Percentiles rank a stretch among this genome's conserved stretches.
phyloP scores from a whole-genome alignment of 1,140 invertebrate genomes.

The Bombus affinis region DNA sequence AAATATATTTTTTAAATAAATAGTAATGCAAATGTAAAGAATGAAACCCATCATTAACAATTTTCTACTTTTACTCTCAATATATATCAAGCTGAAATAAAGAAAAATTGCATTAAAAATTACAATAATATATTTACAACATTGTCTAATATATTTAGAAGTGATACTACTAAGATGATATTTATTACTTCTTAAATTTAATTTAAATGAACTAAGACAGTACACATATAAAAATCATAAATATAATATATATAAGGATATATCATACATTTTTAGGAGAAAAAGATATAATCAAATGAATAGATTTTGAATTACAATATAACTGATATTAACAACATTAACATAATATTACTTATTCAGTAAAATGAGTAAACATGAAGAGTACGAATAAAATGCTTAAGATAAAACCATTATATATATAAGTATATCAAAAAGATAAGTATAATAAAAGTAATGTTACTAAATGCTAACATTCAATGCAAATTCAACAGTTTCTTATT shows the following conservation, averaged over 20 bases:
- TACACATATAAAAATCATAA: not conserved
- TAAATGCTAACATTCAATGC: too few relatives aligned
- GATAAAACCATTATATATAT: not conserved
- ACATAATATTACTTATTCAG: not conserved
- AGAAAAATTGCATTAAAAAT: not conserved
- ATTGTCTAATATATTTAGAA: not conserved
- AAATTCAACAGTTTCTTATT: not conserved
- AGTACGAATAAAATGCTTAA: not conserved
- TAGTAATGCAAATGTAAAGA: slow-evolving; percentile 8
- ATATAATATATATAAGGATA: not conserved
- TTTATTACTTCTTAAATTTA: not conserved
- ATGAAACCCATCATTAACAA: slow-evolving; percentile 55
- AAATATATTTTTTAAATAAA: slow-evolving; percentile 17
- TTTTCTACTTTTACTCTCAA: slow-evolving; percentile 21
- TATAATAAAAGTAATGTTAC: not conserved
- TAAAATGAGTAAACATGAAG: not conserved
- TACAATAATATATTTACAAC: not conserved
- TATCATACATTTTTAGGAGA: not conserved
- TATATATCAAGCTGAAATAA: slow-evolving; percentile 45
- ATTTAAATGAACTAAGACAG: not conserved
- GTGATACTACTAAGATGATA: not conserved
- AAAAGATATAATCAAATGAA: not conserved
- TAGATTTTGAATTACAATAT: not conserved
- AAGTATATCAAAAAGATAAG: not conserved
- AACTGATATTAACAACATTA: not conserved